Base-by-base conservation (phyloP, 2,888 invertebrate genomes). In the Nipponacmea schrenckii region DNA sequence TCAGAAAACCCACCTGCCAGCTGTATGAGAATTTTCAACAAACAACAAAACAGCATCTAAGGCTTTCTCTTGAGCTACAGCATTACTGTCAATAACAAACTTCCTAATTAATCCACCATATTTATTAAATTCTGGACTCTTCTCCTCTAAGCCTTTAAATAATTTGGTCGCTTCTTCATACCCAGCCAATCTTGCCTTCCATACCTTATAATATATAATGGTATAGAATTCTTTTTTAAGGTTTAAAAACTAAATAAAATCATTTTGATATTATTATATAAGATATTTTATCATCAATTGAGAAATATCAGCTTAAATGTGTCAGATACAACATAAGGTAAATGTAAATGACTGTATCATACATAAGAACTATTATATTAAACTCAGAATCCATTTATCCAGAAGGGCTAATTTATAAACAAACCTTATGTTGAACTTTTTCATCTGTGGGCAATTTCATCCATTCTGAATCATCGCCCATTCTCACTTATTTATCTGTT, bases 151-250 rank as follows among this genome's bases (percentile, higher is more conserved):
- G 85, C 93, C 93, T 78, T 93, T 92, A 89, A 98, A 97, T 20
- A 95, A 91, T 88, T 96, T 97, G 10, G 94, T 92, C 0, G 96
- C 94, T 88, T 97, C 97, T 89, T 97, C 97, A 84, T 97, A 98
- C 0, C 97, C 98, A 79, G 94, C 93, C 1, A 97, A 92, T 78
- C 98, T 92, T 5, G 97, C 98, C 89, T 97, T 97, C 98, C 98
- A 98, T 71, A 94, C 90, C 93, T 93, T 83, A 46, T 84, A 80
- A 69, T 56, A 66, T 7, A 69, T 71, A 67, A 27, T 72, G 45
- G 24, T n/a, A 56, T 26, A 62, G 70, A 70, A 31, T 44, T 67
- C 15, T 45, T 31, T 44, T 15, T 73, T 62, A 67, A 26, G 45
- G 10, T 20, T 26, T n/a, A 24, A 46, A 48, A 1, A 17, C 24